phyloP scores from a whole-genome alignment of 2,113 vertebrate genomes.

The Pantherophis guttatus region DNA sequence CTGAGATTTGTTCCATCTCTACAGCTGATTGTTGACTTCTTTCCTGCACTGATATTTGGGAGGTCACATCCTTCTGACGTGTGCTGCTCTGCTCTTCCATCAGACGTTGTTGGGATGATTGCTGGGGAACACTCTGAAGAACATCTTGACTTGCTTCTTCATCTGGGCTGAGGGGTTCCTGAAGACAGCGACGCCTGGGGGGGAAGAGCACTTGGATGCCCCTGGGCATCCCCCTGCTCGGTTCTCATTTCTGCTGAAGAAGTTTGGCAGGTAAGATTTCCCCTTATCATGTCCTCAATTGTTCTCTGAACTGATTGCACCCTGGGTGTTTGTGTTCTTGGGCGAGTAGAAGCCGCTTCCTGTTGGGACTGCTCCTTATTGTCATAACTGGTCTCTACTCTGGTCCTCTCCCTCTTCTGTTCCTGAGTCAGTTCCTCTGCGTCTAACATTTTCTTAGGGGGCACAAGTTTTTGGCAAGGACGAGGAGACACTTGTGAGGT shows the following conservation, averaged over 20 bases:
- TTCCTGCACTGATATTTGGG: neutral
- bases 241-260: neutral
- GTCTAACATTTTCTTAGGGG: neutral
- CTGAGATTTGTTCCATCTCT: neutral
- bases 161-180: neutral
- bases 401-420: neutral
- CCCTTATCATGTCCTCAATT: neutral
- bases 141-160: constrained; percentile 16
- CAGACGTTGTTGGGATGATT: neutral
- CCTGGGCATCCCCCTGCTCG: neutral
- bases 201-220: neutral
- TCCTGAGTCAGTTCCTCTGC: neutral
- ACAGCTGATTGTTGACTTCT: neutral
- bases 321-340: neutral
- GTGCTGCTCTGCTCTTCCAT: neutral
- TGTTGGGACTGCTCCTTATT: neutral
- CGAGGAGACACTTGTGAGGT: neutral
- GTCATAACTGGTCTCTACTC: neutral
- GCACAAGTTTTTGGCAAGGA: neutral
- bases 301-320: neutral
- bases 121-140: neutral
- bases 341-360: neutral
- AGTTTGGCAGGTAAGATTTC: neutral
- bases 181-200: neutral
- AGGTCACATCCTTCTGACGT: rapidly evolving